phyloP scores from a whole-genome alignment of 2,888 invertebrate species.

The Hirtodrosophila cameraria region DNA sequence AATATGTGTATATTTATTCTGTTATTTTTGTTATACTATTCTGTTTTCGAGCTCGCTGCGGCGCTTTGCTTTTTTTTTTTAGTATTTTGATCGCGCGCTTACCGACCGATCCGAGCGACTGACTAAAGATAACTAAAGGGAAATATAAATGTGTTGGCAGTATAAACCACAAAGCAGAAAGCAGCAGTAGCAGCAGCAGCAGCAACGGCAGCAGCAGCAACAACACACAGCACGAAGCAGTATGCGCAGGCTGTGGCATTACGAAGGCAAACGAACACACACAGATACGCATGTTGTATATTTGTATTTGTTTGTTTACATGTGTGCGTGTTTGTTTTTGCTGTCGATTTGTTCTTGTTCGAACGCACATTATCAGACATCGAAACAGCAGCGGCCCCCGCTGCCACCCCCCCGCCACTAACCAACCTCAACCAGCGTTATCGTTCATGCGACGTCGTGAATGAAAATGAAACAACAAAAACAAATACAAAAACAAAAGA shows the following conservation, averaged over 20 bases:
- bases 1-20: slow-evolving; percentile 24
- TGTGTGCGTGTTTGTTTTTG: slow-evolving; percentile 46
- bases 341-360: slow-evolving; percentile 25
- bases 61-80: slow-evolving; percentile 27
- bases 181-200: slow-evolving; percentile 54
- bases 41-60: slow-evolving; percentile 23
- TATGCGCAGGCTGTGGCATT: slow-evolving; percentile 37
- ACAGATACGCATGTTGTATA: slow-evolving; percentile 16
- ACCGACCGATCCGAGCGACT: slow-evolving; percentile 80
- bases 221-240: slow-evolving; percentile 45
- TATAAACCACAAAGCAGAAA: slow-evolving; percentile 71
- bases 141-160: slow-evolving; percentile 80
- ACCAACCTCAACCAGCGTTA: slow-evolving; percentile 23
- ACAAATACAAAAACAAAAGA: slow-evolving; percentile 3
- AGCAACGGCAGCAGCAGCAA: slow-evolving; percentile 37
- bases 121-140: slow-evolving; percentile 83
- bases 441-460: slow-evolving; percentile 49
- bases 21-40: slow-evolving; percentile 23
- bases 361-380: slow-evolving; percentile 58
- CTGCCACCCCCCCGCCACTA: neutral
- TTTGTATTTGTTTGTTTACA: slow-evolving; percentile 33
- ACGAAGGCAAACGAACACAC: slow-evolving; percentile 19
- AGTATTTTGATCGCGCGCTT: slow-evolving; percentile 56
- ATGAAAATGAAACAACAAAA: slow-evolving; percentile 51
- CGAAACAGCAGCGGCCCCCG: slow-evolving; percentile 6